phyloP scores from a whole-genome alignment of 2,113 vertebrate species.

The Craseonycteris thonglongyai region DNA sequence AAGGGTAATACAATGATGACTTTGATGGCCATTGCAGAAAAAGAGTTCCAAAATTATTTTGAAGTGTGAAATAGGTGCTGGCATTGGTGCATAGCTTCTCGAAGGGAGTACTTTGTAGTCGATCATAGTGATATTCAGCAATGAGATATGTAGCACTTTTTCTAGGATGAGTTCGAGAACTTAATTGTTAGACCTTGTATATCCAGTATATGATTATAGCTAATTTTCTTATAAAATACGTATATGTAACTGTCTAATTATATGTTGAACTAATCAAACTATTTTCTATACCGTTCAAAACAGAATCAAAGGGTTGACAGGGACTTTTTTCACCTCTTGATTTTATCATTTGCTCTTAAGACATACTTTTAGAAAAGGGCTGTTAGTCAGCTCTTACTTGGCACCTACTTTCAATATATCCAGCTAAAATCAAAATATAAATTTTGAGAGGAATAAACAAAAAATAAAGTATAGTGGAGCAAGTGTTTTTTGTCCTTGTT shows the following conservation, averaged over 20 bases:
- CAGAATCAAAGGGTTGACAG: background rate
- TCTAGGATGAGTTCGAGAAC: no score
- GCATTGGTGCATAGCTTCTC: no score
- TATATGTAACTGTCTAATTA: background rate
- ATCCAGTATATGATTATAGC: background rate
- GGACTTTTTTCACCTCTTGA: background rate
- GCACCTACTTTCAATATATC: constrained; percentile 66
- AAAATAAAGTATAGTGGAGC: constrained; percentile 73
- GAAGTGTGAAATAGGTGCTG: no score
- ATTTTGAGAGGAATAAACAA: constrained; percentile 76
- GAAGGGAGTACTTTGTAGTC: no score
- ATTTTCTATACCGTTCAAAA: constrained; percentile 28
- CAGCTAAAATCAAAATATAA: constrained; percentile 67
- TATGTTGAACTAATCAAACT: background rate
- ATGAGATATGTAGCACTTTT: no score
- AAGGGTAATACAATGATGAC: no score
- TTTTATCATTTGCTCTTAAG: constrained; percentile 43
- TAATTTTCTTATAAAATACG: background rate
- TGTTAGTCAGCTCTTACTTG: constrained; percentile 60
- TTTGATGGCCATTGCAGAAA: no score
- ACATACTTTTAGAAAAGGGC: constrained; percentile 34
- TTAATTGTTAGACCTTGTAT: no score
- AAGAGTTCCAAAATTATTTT: no score
- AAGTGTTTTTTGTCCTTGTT: background rate
- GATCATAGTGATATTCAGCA: no score